These are phyloP conservation scores for Blomia tropicalis DNA, from an alignment of 2,888 invertebrate genomes.

Conservation along the genomic window DNA sequence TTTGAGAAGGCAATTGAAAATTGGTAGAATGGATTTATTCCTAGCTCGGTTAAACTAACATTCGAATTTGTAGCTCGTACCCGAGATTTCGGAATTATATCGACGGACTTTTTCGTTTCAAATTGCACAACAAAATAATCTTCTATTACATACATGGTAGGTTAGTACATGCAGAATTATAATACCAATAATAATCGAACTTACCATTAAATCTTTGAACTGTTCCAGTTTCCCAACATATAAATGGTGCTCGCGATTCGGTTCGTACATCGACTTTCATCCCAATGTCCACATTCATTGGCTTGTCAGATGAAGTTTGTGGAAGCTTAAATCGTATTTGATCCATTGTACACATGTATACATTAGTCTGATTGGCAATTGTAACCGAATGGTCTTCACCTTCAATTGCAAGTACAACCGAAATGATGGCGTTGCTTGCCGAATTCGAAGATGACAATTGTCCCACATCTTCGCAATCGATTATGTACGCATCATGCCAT, in stretches of 20 bases:
- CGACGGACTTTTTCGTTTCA: too few species aligned
- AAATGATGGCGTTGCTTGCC: not conserved
- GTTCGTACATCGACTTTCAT: not conserved
- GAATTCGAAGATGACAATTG: not conserved
- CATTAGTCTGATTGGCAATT: not conserved
- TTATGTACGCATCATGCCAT: conserved; percentile 5
- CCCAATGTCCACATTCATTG: too few species aligned
- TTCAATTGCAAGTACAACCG: not conserved
- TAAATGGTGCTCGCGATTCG: not conserved
- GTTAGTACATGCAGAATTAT: not conserved
- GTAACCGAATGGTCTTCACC: not conserved
- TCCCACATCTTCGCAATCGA: not conserved
- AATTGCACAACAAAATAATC: conserved; percentile 6
- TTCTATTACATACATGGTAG: not conserved
- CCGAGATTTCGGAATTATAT: not conserved
- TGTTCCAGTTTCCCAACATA: not conserved
- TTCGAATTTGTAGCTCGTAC: not conserved
- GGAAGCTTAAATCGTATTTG: conserved; percentile 4
- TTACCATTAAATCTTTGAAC: not conserved
- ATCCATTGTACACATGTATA: not conserved
- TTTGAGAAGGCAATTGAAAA: not conserved
- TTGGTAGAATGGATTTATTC: not conserved
- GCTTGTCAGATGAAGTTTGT: too few species aligned
- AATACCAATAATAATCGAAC: too few species aligned
- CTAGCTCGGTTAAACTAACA: not conserved